phyloP scores from a whole-genome alignment of 23 tunicate species.

The Aplidium turbinatum region DNA sequence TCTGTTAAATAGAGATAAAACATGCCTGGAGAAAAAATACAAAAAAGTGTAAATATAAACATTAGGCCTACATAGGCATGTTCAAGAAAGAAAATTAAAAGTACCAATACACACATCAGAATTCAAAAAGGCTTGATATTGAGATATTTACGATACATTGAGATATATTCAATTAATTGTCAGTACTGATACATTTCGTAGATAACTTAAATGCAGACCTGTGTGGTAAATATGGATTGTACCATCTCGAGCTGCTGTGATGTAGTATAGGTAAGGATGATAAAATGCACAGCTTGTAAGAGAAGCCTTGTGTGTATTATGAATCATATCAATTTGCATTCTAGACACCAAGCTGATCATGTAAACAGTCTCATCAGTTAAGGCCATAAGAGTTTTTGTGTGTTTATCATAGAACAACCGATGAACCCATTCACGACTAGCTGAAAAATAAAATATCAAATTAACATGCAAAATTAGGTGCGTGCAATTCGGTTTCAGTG shows the following conservation, averaged over 20 bases:
- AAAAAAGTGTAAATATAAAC: too few species aligned
- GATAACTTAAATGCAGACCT: constrained; percentile 17
- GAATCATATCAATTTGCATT: constrained; percentile 42
- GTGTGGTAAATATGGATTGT: constrained; percentile 73
- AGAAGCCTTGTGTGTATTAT: constrained; percentile 57
- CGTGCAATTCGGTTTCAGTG: too few species aligned
- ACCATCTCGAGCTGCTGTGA: constrained; percentile 78
- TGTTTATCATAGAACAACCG: constrained; percentile 47
- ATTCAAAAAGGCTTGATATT: background rate
- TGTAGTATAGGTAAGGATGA: constrained; percentile 45
- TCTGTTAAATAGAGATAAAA: too few species aligned
- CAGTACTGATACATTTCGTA: too few species aligned
- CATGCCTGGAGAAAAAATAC: too few species aligned
- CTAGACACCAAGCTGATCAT: constrained; percentile 45
- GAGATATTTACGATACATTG: background rate
- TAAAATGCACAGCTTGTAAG: constrained; percentile 62
- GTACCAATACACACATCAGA: background rate
- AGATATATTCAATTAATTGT: background rate
- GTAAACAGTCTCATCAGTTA: constrained; percentile 58
- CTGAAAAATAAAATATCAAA: constrained; percentile 1
- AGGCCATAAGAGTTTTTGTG: constrained; percentile 38
- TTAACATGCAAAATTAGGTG: too few species aligned
- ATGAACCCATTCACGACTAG: constrained; percentile 56
- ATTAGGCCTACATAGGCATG: too few species aligned
- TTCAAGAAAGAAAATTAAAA: too few species aligned